phyloP scores from a whole-genome alignment of 2,797 vertebrate genomes.

The Champsocephalus esox region DNA sequence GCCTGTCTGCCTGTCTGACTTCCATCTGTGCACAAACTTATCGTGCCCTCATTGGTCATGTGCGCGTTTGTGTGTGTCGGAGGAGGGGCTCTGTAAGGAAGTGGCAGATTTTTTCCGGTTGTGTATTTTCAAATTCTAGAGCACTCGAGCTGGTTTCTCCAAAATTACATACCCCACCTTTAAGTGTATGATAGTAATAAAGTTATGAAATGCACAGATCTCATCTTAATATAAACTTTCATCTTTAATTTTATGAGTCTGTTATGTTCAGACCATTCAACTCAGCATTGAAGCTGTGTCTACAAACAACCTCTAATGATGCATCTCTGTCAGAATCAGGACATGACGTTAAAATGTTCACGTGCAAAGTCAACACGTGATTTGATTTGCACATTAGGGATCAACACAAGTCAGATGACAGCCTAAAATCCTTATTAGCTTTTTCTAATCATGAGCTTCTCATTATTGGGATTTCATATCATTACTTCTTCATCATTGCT shows the following conservation, averaged over 20 bases:
- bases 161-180: no score
- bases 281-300: not conserved
- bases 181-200: not conserved
- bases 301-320: not conserved
- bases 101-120: no score
- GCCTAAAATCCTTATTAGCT: slow-evolving; percentile 24
- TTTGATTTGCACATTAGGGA: not conserved
- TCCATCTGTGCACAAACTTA: no score
- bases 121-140: no score
- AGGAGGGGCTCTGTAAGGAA: no score
- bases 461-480: slow-evolving; percentile 7
- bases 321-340: not conserved
- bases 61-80: no score
- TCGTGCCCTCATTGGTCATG: no score
- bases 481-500: slow-evolving; percentile 3
- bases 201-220: not conserved
- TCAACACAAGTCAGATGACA: not conserved
- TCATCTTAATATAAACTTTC: not conserved
- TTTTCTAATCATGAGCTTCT: not conserved
- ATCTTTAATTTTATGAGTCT: not conserved
- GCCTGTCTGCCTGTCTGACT: no score
- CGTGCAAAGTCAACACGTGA: not conserved
- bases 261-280: not conserved
- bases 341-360: not conserved
- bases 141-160: no score